A percentile compares a stretch with the other conserved stretches of the same genome.
phyloP scores from a whole-genome alignment of 1,140 invertebrate genomes.

The Pachypsylla venusta region DNA sequence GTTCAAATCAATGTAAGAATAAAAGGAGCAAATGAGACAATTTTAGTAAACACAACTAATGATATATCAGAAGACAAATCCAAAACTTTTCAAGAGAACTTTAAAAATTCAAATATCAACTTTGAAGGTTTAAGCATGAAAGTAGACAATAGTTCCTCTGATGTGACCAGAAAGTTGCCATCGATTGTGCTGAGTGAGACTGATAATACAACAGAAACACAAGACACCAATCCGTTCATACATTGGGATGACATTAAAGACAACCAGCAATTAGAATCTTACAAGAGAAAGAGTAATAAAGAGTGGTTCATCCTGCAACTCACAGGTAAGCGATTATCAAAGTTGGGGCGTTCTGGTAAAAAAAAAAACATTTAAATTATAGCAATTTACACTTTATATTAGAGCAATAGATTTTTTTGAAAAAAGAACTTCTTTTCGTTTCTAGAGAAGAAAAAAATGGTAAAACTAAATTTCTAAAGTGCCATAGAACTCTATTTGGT shows the following conservation, averaged over 20 bases:
- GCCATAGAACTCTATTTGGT: no score
- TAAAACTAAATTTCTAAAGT: no score
- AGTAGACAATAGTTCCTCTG: not conserved
- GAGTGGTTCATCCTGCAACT: not conserved
- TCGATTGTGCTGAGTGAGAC: not conserved
- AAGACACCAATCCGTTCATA: slow-evolving; percentile 3
- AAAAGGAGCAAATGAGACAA: not conserved
- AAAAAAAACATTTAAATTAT: no score
- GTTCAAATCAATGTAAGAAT: not conserved
- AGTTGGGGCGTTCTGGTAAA: no score
- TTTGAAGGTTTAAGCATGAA: no score
- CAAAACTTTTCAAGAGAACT: no score
- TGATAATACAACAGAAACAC: not conserved
- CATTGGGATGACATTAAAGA: slow-evolving; percentile 6
- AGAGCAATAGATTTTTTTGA: no score
- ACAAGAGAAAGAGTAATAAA: not conserved
- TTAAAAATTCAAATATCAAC: not conserved
- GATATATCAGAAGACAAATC: no score
- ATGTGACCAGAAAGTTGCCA: not conserved
- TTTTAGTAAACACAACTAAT: not conserved
- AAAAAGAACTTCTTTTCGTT: no score
- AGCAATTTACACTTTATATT: no score
- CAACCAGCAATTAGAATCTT: not conserved
- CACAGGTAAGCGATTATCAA: no score
- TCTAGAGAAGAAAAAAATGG: no score